These are phyloP conservation scores for Apostichopus leukothele DNA, from an alignment of 53 echinoderm and acorn worm species.

Conservation along the genomic window DNA sequence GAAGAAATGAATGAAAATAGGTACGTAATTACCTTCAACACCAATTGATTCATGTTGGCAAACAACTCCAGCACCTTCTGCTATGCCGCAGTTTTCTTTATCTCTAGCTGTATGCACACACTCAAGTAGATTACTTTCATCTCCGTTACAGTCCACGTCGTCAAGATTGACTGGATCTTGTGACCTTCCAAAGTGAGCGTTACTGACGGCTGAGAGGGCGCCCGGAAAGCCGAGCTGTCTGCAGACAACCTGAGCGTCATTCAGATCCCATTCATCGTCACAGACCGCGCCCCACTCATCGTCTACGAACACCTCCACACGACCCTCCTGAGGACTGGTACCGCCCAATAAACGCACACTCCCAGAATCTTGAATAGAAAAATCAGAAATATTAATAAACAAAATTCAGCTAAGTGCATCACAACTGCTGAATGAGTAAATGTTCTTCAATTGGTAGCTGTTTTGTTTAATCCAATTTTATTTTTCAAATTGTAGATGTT, in stretches of 20 bases:
- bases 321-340: conserved; percentile 18
- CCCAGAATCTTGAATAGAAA: not conserved
- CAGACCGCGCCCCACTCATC: conserved; percentile 63
- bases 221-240: conserved; percentile 60
- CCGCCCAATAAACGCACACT: conserved; percentile 2
- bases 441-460: not conserved
- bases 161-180: conserved; percentile 32
- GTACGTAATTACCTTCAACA: not conserved
- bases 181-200: conserved; percentile 44
- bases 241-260: conserved; percentile 65
- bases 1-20: too few species aligned
- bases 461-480: not conserved
- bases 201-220: conserved; percentile 49
- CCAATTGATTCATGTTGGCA: conserved; percentile 22
- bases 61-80: conserved; percentile 53
- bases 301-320: conserved; percentile 52
- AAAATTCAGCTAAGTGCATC: not conserved
- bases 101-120: conserved; percentile 10
- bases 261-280: conserved; percentile 37
- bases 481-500: not conserved
- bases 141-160: conserved; percentile 57
- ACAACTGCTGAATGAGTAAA: not conserved
- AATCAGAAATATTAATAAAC: not conserved
- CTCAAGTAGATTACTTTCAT: conserved; percentile 49
- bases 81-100: conserved; percentile 44